These are phyloP conservation scores for Neoaliturus tenellus DNA, from an alignment of 2,888 invertebrate species.

Conservation along the genomic window DNA sequence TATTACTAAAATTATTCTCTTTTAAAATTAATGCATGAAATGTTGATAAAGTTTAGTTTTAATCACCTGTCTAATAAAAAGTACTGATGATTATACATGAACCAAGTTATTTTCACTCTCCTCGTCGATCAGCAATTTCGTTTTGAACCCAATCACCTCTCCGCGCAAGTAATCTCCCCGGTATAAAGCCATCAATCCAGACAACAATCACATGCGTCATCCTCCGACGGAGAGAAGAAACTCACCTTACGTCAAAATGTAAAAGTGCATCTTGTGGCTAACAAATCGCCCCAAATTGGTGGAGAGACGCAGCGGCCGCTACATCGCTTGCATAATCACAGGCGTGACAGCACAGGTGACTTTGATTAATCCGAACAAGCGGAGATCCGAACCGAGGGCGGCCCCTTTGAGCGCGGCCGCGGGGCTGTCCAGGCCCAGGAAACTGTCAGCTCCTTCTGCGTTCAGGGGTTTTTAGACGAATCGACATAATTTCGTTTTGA, in stretches of 20 bases:
- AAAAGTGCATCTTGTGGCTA: background rate
- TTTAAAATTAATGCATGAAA: no score
- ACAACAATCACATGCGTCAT: background rate
- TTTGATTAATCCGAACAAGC: conserved; percentile 36
- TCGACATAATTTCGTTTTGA: no score
- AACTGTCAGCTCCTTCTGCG: background rate
- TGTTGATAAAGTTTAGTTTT: no score
- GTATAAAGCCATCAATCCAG: background rate
- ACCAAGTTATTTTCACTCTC: no score
- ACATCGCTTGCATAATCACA: conserved; percentile 36
- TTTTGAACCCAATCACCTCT: no score
- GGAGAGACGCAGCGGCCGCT: background rate
- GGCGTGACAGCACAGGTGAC: conserved; percentile 2
- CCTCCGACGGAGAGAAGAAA: background rate
- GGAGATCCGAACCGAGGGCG: background rate
- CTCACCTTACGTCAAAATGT: background rate
- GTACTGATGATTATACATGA: no score
- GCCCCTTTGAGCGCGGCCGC: background rate
- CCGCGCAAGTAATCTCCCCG: background rate
- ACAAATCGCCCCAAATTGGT: conserved; percentile 38
- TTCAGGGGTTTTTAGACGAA: background rate
- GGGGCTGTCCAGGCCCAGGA: background rate
- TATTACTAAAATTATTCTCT: no score
- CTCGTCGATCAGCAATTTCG: no score
- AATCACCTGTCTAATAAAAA: no score